Base-by-base conservation (phyloP, 1,140 invertebrate species). In the Brachionus angularis region DNA sequence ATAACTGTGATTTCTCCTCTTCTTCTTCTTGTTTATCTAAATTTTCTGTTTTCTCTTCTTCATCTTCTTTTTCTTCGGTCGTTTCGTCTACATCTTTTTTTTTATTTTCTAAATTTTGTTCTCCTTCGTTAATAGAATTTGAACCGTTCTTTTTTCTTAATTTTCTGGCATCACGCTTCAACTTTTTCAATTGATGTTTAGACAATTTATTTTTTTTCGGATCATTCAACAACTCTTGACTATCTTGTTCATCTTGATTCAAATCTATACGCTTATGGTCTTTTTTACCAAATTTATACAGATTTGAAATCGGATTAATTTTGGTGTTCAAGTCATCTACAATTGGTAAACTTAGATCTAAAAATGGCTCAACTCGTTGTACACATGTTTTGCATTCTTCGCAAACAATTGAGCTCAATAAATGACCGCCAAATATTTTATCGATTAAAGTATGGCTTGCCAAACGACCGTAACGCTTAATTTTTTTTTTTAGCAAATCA, bases 291-390 rank as follows among this genome's bases (percentile, higher is more conserved):
- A n/a, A n/a, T n/a, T n/a, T n/a, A n/a, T n/a, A n/a, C n/a, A n/a
- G n/a, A n/a, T n/a, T n/a, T n/a, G n/a, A n/a, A n/a, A n/a, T n/a
- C n/a, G n/a, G n/a, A n/a, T n/a, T n/a, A n/a, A n/a, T n/a, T n/a
- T n/a, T n/a, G n/a, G n/a, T n/a, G 23, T 16, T n/a, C n/a, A n/a
- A n/a, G 5, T 23, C 82, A 75, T 84, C 86, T 42, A 86, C 87
- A 7, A 96, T 87, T 0, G 94, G 91, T 58, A 98, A 81, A 73
- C 92, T 95, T 58, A 98, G 84, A 83, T 98, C 94, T 55, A 96
- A 83, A 79, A 98, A 97, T 74, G 89, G 88, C 81, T 98, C 95
- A 71, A 88, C 88, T 14, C 90, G 85, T 76, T 90, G 87, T 0
- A 91, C 93, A 5, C 88, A 85, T 74, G 75, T 78, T 72, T 87